Evolutionary conservation across 2,113 vertebrate genomes (phyloP).

Genomic region (Danio rerio): DNA sequence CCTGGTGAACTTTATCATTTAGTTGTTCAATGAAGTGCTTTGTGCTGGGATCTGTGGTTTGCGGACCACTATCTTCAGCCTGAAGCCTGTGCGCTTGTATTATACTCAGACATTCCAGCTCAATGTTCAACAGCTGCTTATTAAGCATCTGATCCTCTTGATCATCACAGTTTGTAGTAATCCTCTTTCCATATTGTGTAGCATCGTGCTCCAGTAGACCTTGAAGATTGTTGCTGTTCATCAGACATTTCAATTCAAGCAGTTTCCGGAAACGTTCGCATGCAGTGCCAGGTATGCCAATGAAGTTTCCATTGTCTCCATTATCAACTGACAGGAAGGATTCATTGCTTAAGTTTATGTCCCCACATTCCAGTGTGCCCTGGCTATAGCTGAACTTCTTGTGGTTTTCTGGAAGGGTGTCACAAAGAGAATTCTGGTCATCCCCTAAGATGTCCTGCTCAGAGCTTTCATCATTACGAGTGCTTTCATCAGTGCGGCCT

Average conservation of each 20-base stretch:
- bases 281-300: constrained; percentile 87
- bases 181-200: neutral
- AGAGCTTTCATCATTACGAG: constrained; percentile 93
- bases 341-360: constrained; percentile 87
- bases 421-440: constrained; percentile 79
- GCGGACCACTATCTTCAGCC: constrained; percentile 73
- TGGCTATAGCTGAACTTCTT: constrained; percentile 85
- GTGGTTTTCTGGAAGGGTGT: constrained; percentile 84
- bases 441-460: constrained; percentile 91
- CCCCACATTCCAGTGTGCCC: constrained; percentile 86
- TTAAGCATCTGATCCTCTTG: constrained; percentile 93
- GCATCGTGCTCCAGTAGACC: neutral
- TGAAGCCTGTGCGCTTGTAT: constrained; percentile 89
- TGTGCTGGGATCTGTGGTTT: constrained; percentile 54
- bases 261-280: constrained; percentile 91
- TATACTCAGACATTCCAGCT: constrained; percentile 93
- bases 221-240: constrained; percentile 67
- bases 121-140: constrained; percentile 90
- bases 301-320: constrained; percentile 82
- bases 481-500: constrained; percentile 93
- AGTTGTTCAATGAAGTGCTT: neutral
- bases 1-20: neutral
- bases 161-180: constrained; percentile 72
- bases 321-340: constrained; percentile 88
- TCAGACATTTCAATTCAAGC: constrained; percentile 91